A percentile compares a stretch with the other conserved stretches of the same genome.
phyloP scores from a whole-genome alignment of 2,113 vertebrate species.

The Silurus glanis region DNA sequence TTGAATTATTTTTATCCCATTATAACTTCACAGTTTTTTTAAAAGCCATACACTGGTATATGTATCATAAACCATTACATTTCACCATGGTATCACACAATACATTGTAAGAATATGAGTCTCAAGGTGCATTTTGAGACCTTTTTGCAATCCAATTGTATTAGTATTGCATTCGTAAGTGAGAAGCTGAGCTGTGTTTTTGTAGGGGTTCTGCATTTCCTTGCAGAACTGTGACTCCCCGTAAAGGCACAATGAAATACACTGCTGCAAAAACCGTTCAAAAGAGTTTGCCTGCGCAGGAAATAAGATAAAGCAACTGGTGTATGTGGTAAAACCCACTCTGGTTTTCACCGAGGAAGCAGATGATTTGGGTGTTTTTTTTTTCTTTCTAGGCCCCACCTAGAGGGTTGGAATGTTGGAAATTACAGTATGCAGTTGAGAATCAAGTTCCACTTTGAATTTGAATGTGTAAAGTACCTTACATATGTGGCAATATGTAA shows the following conservation, averaged over 20 bases:
- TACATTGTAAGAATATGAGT: background rate
- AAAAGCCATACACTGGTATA: background rate
- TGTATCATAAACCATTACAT: background rate
- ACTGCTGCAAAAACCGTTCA: constrained; percentile 57
- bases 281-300: constrained; percentile 31
- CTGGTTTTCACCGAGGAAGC: constrained; percentile 44
- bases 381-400: background rate
- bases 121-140: background rate
- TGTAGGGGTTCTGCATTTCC: constrained; percentile 39
- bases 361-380: background rate
- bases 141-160: background rate
- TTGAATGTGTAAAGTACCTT: background rate
- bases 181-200: constrained; percentile 50
- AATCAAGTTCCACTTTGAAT: background rate
- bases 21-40: too few species aligned
- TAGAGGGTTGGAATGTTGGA: background rate
- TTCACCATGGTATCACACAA: background rate
- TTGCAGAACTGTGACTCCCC: constrained; percentile 53
- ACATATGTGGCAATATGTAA: background rate
- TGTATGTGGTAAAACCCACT: constrained; percentile 45
- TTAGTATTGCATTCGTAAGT: background rate
- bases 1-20: too few species aligned
- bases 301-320: constrained; percentile 43
- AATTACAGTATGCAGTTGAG: background rate
- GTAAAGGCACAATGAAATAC: constrained; percentile 57